These are phyloP conservation scores for Temnothorax curvispinosus DNA, from an alignment of 1,140 invertebrate genomes.

Conservation along the genomic window DNA sequence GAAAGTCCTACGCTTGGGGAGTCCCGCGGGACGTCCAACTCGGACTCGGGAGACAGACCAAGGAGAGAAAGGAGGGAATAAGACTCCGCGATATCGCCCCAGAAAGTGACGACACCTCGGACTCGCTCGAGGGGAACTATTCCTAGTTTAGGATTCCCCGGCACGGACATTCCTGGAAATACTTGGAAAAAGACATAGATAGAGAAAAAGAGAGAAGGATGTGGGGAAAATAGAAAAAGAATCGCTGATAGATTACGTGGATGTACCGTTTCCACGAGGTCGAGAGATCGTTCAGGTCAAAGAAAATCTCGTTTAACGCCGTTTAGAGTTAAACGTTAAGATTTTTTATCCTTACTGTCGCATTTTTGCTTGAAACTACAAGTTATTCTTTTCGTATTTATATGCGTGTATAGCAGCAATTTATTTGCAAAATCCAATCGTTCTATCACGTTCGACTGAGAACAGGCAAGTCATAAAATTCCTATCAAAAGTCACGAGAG, in stretches of 20 bases:
- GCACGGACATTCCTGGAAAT: conserved; percentile 33
- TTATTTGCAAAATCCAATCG: neutral
- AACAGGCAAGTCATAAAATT: conserved; percentile 10
- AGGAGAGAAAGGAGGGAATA: neutral
- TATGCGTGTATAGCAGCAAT: neutral
- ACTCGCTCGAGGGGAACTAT: conserved; percentile 43
- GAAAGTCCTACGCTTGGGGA: conserved; percentile 60
- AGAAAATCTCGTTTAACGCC: conserved; percentile 18
- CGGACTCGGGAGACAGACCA: conserved; percentile 14
- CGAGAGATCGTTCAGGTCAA: neutral
- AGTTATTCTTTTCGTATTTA: neutral
- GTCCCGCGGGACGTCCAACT: conserved; percentile 66
- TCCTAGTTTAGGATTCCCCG: conserved; percentile 43
- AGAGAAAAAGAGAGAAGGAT: neutral
- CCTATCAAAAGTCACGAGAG: neutral
- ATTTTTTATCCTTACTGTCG: neutral
- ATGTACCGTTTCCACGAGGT: conserved; percentile 48
- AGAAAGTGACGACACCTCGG: conserved; percentile 66
- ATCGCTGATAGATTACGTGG: conserved; percentile 62
- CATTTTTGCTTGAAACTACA: neutral
- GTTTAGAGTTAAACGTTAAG: neutral
- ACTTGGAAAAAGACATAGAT: conserved; percentile 1
- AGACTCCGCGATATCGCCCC: conserved; percentile 57
- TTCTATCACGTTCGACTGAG: neutral
- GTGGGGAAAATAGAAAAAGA: conserved; percentile 48